These are phyloP conservation scores for Pristiophorus japonicus DNA, from an alignment of 2,113 vertebrate species.

Conservation along the genomic window DNA sequence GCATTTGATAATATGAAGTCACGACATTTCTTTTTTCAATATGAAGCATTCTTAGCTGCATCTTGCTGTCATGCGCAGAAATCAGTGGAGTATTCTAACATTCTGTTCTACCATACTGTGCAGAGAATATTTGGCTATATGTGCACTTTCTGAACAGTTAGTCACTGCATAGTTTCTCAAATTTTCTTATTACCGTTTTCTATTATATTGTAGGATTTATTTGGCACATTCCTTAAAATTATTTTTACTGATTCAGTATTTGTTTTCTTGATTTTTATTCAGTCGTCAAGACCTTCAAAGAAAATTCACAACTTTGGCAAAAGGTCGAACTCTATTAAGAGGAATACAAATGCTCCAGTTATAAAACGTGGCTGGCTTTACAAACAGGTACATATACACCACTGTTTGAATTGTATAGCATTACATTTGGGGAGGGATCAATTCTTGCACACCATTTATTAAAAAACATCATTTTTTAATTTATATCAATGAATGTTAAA, in stretches of 20 bases:
- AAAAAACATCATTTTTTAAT: neutral
- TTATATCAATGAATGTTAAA: neutral
- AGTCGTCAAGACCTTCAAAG: constrained; percentile 87
- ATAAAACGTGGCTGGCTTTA: constrained; percentile 90
- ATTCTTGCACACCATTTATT: neutral
- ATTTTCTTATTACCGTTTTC: neutral
- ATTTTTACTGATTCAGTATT: constrained; percentile 7
- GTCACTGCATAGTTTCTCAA: neutral
- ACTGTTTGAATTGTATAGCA: neutral
- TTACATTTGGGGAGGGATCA: neutral
- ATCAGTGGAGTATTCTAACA: neutral
- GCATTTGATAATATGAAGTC: neutral
- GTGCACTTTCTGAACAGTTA: neutral
- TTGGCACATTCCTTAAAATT: neutral
- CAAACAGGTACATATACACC: constrained; percentile 73
- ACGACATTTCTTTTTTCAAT: neutral
- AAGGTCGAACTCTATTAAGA: constrained; percentile 92
- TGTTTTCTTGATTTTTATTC: constrained; percentile 40
- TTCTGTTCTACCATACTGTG: neutral
- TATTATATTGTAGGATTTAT: neutral
- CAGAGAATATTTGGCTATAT: neutral
- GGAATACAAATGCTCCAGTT: constrained; percentile 86
- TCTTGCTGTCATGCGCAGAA: neutral
- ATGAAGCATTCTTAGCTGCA: neutral
- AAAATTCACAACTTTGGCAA: constrained; percentile 97